These are phyloP conservation scores for Echinarachnius parma DNA, from an alignment of 53 echinoderm and acorn worm genomes.

Conservation along the genomic window DNA sequence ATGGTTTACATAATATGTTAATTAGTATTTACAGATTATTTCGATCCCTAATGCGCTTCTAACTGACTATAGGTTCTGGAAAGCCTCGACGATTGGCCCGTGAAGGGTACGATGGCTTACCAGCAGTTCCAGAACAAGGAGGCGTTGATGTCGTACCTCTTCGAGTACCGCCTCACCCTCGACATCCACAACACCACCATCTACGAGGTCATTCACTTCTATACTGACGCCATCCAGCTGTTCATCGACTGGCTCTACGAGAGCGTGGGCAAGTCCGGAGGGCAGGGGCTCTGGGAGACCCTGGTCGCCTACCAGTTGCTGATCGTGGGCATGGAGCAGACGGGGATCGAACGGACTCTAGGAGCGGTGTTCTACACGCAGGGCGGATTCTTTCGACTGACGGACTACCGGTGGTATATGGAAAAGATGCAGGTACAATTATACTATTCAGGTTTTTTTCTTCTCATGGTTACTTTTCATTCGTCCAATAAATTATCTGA, in stretches of 20 bases:
- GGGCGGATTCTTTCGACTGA: conserved; percentile 69
- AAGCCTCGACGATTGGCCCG: conserved; percentile 75
- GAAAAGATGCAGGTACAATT: conserved; percentile 65
- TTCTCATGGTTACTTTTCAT: not conserved
- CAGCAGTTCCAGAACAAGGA: conserved; percentile 74
- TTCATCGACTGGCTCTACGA: conserved; percentile 88
- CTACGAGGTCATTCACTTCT: conserved; percentile 82
- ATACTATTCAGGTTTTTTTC: too few species aligned
- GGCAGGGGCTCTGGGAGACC: conserved; percentile 80
- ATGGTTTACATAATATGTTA: too few species aligned
- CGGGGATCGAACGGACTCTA: conserved; percentile 85
- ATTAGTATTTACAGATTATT: too few species aligned
- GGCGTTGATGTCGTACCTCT: conserved; percentile 73
- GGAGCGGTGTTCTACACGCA: conserved; percentile 88
- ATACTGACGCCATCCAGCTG: conserved; percentile 73
- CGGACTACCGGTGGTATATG: conserved; percentile 89
- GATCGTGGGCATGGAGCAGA: conserved; percentile 92
- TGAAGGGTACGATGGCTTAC: conserved; percentile 72
- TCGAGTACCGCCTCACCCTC: conserved; percentile 74
- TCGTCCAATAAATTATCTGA: too few species aligned
- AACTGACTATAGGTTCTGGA: conserved; percentile 35
- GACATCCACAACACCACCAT: conserved; percentile 87
- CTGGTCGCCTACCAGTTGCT: conserved; percentile 87
- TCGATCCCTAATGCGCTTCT: too few species aligned
- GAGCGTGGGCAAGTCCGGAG: conserved; percentile 78